Base-by-base conservation (phyloP, 2,797 vertebrate species). In the Coranthus polyacanthus region DNA sequence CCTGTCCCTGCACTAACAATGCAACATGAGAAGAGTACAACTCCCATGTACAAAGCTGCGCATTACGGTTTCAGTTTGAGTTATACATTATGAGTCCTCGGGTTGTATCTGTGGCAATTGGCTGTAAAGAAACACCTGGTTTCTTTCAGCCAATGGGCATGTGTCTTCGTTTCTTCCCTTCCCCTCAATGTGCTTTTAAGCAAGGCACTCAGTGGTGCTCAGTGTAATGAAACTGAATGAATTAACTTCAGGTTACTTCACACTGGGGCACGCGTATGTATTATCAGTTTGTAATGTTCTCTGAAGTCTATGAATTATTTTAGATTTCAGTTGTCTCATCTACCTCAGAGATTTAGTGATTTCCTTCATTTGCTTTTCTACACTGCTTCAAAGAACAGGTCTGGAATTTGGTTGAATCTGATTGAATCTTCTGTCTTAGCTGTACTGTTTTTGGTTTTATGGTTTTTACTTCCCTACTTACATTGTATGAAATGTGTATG, bases 201-300 rank as follows among this genome's bases (percentile, higher is more conserved):
- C 51, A 79, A 86, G 79, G 79, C 84, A 86, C 77, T 79, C 84
- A 29, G 68, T 67, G 72, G 61, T 56, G 68, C 78, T 72, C 38
- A 10, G 10, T 53, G 34, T 59, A 15, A 32, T 36, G 46, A 21
- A 24, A 39, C 55, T 50, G 16, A 52, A 16, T 29, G 6, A 38
- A 36, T 50, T 3, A 47, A 32, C 3, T 5, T 11, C 0, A 2
- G 11, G 2, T 41, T 39, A 22, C 10, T 58, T 21, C 12, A 21
- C 13, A 34, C 8, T 45, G 43, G 11, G n/a, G n/a, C 10, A 53
- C 3, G 12, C 21, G 41, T 22, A 18, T 51, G 6, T 42, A 32
- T 21, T 21, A 59, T 75, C 42, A 37, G 7, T 32, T 2, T 26
- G 41, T 17, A 13, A 22, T 44, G 17, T 42, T 43, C 15, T 54